A percentile compares a stretch with the other conserved stretches of the same genome.
Conservation (phyloP, 2,888 invertebrate genomes). For the Aelia acuminata region DNA sequence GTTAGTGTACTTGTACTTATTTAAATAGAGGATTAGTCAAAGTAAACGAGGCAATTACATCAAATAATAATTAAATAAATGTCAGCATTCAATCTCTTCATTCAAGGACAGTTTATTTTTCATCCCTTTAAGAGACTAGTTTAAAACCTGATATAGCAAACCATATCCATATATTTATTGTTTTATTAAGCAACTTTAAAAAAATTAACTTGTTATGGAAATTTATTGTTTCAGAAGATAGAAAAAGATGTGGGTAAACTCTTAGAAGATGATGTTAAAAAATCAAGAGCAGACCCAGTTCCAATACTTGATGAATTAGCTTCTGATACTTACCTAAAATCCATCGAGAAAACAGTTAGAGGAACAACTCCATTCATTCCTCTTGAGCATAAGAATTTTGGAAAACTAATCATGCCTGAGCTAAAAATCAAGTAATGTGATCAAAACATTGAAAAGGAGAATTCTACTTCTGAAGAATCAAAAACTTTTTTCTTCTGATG, state of each 20-base stretch:
- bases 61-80: too few relatives aligned
- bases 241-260: slow-evolving; percentile 87
- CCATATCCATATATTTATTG: too few relatives aligned
- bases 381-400: slow-evolving; percentile 40
- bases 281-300: slow-evolving; percentile 84
- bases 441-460: background rate
- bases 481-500: background rate
- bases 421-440: background rate
- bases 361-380: slow-evolving; percentile 15
- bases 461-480: background rate
- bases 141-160: too few relatives aligned
- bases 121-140: too few relatives aligned
- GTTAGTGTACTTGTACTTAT: too few relatives aligned
- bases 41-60: too few relatives aligned
- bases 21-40: too few relatives aligned
- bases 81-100: too few relatives aligned
- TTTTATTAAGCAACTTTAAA: too few relatives aligned
- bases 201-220: background rate
- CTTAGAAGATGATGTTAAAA: slow-evolving; percentile 87
- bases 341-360: background rate
- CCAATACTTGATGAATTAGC: slow-evolving; percentile 82
- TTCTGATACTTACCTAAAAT: slow-evolving; percentile 78
- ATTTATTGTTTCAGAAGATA: slow-evolving; percentile 70
- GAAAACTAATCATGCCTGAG: slow-evolving; percentile 2
- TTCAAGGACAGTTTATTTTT: too few relatives aligned